phyloP scores from a whole-genome alignment of 1,140 invertebrate species.

The Drosophila triauraria region DNA sequence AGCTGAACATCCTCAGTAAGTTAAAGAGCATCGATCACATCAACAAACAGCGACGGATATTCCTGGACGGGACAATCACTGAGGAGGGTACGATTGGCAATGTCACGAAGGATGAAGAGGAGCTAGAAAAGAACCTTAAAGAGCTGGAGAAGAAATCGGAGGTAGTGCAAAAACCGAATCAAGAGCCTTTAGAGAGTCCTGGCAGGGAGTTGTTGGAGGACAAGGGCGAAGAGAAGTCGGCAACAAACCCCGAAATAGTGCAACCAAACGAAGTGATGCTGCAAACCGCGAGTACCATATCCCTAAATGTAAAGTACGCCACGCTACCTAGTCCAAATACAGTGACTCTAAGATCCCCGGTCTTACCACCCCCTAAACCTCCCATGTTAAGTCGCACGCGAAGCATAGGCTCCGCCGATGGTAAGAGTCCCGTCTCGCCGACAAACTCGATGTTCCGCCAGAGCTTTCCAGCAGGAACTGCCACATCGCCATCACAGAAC shows the following conservation, averaged over 20 bases:
- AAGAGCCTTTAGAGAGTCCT: background rate
- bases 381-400: conserved; percentile 79
- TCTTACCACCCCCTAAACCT: conserved; percentile 78
- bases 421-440: conserved; percentile 17
- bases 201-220: background rate
- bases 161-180: no score
- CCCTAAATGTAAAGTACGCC: conserved; percentile 69
- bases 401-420: conserved; percentile 73
- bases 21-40: conserved; percentile 78
- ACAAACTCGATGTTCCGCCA: conserved; percentile 14
- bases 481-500: background rate
- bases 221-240: background rate
- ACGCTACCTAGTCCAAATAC: conserved; percentile 64
- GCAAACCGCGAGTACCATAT: conserved; percentile 41
- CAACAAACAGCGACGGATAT: conserved; percentile 76
- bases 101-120: background rate
- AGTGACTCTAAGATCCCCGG: conserved; percentile 52
- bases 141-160: background rate
- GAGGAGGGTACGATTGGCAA: conserved; percentile 37
- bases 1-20: conserved; percentile 66
- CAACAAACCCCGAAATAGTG: background rate
- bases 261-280: conserved; percentile 11
- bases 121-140: no score
- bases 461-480: conserved; percentile 29
- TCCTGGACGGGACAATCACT: conserved; percentile 69